Evolutionary conservation across 2,888 invertebrate genomes (phyloP).

Genomic region (Lutraria lutraria): DNA sequence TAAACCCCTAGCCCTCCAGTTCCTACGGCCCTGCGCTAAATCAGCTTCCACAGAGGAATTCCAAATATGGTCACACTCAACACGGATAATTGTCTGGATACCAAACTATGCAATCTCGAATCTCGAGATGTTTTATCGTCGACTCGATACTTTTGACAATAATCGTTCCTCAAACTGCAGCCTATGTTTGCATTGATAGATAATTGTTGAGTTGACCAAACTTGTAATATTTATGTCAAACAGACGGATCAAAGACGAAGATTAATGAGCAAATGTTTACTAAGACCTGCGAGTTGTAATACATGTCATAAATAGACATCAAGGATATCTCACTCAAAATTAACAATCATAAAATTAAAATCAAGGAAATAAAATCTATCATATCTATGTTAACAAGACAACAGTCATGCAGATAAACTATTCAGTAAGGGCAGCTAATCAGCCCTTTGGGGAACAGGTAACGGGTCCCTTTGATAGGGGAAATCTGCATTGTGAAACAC

Average conservation of each 20-base stretch:
- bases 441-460: no score
- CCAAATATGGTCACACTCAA: constrained; percentile 18
- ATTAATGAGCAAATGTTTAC: not conserved
- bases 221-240: constrained; percentile 38
- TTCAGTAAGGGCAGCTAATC: no score
- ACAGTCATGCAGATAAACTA: no score
- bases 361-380: not conserved
- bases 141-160: constrained; percentile 40
- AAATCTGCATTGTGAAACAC: no score
- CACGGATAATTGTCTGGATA: constrained; percentile 22
- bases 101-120: constrained; percentile 35
- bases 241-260: constrained; percentile 16
- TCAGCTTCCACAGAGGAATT: not conserved
- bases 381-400: no score
- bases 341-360: not conserved
- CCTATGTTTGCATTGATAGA: constrained; percentile 25
- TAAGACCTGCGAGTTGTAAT: not conserved
- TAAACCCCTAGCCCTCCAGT: not conserved
- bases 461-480: no score
- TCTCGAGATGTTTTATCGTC: constrained; percentile 27
- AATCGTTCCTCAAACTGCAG: constrained; percentile 27
- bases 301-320: not conserved
- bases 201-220: constrained; percentile 28
- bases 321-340: not conserved
- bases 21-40: no score